phyloP scores from a whole-genome alignment of 2,888 invertebrate species.

The Xanthia togata region DNA sequence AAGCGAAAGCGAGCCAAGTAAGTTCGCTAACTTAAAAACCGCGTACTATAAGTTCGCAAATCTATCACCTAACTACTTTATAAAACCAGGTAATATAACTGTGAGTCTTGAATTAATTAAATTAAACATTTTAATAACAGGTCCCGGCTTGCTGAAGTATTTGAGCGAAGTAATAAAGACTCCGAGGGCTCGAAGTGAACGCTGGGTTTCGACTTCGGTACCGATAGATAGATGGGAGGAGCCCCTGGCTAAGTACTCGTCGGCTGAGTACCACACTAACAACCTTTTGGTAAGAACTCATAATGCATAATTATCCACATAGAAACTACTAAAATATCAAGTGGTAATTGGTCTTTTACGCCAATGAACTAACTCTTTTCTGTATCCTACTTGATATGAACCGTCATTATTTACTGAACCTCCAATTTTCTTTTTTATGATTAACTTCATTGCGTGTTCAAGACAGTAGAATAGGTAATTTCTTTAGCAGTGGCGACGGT shows the following conservation, averaged over 20 bases:
- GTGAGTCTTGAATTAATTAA: neutral
- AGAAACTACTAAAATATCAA: neutral
- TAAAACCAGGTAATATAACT: too few relatives aligned
- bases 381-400: neutral
- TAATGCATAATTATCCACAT: neutral
- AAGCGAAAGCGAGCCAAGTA: too few relatives aligned
- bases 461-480: too few relatives aligned
- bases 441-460: neutral
- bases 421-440: neutral
- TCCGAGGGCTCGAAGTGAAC: slow-evolving; percentile 92
- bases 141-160: slow-evolving; percentile 87
- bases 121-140: slow-evolving; percentile 59
- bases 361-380: neutral
- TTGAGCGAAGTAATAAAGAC: slow-evolving; percentile 91
- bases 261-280: slow-evolving; percentile 61
- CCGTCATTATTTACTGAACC: neutral
- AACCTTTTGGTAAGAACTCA: slow-evolving; percentile 57
- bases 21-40: too few relatives aligned
- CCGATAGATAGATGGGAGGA: slow-evolving; percentile 84
- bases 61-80: too few relatives aligned
- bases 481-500: neutral
- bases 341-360: neutral
- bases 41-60: too few relatives aligned
- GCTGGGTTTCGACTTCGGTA: slow-evolving; percentile 96
- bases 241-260: slow-evolving; percentile 48